A percentile compares a stretch with the other conserved stretches of the same genome.
These are phyloP conservation scores for Rhinolophus ferrumequinum DNA, from an alignment of 2,113 vertebrate species.

Conservation along the genomic window DNA sequence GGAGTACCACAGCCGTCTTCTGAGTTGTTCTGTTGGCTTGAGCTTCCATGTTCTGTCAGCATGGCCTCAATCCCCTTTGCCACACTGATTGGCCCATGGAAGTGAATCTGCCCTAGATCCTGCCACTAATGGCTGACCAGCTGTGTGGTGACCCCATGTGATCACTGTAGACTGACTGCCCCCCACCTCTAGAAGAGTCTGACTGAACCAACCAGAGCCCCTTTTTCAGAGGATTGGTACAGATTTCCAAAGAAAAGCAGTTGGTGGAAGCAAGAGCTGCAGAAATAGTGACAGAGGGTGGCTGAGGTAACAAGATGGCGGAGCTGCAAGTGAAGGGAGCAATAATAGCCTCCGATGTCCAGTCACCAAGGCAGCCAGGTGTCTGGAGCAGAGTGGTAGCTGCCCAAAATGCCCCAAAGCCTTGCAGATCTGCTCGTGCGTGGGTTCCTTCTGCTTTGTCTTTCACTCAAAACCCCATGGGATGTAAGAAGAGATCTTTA, in stretches of 20 bases:
- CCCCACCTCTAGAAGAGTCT: no score
- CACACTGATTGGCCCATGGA: neutral
- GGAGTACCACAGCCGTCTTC: fast-evolving
- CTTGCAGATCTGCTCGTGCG: fast-evolving
- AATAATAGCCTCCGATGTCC: fast-evolving
- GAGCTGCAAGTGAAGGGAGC: neutral
- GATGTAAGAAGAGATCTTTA: neutral
- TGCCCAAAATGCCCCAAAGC: neutral
- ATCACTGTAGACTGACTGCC: neutral
- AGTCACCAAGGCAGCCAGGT: neutral
- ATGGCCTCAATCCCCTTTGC: neutral
- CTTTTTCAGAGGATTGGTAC: neutral
- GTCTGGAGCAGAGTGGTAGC: fast-evolving
- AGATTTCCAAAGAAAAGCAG: neutral
- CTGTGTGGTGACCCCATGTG: neutral
- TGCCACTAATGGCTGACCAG: neutral
- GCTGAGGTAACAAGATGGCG: fast-evolving
- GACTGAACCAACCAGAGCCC: neutral
- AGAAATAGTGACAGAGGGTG: neutral
- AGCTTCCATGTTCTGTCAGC: fast-evolving
- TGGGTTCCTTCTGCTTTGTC: neutral
- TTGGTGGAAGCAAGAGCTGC: fast-evolving
- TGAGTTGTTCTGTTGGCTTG: fast-evolving
- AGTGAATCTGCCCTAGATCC: neutral
- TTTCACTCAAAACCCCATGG: neutral